Base-by-base conservation (phyloP, 2,113 vertebrate species). In the Misgurnus mizolepis region DNA sequence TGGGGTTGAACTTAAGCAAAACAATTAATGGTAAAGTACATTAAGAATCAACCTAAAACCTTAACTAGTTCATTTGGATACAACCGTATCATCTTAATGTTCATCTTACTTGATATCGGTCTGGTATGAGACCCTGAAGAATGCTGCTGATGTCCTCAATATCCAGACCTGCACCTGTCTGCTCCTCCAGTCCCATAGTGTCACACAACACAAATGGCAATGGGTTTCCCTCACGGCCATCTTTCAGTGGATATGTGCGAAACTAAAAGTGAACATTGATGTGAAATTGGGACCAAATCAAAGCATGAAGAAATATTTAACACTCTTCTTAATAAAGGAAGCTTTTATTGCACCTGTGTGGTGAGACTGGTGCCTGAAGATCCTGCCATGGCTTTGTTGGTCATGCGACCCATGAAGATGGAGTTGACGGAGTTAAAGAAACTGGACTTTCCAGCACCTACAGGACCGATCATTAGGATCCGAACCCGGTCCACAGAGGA, bases 361-460 rank as follows among this genome's bases (percentile, higher is more conserved):
- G 88, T 93, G 82, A 87, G 70, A 76, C 91, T 94, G 60, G 49
- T 90, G 61, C 82, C 84, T 80, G 90, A 89, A 49, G 86, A 89
- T 41, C 94, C 94, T 60, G 87, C 85, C n/a, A 89, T 87, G 60
- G 89, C 91, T 83, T 87, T 40, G 27, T 18, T 89, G 62, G 88
- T 92, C 84, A 91, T 53, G 84, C 81, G 87, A 27, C 92, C 92
- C 22, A 79, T 84, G 85, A 95, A 94, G 49, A 85, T 5, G 5
- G 91, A 94, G 88, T 89, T 91, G 73, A 93, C 86, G 78, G 93
- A 94, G 87, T 94, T 96, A 84, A 94, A 92, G 89, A 95, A 93
- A 77, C 90, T 93, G 55, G 92, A 93, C 82, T 94, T 94, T 74
- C 93, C 92, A 56, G 84, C 88, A 22, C 90, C 91, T 67, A 88